Base-by-base conservation (phyloP, 2,888 invertebrate genomes). In the Drosophila falleni region DNA sequence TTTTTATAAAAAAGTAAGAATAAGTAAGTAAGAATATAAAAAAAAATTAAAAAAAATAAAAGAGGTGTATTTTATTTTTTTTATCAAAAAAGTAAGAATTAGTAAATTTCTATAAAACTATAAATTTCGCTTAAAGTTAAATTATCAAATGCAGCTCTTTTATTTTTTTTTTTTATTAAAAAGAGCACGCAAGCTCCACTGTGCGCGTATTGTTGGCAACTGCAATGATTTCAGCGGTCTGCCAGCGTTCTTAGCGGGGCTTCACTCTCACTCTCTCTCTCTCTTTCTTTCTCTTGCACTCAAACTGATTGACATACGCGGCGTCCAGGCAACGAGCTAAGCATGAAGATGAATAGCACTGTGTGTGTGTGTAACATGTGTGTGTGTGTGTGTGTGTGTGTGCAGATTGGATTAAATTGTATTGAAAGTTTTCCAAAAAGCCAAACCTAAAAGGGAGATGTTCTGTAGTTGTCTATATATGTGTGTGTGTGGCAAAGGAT, bases 371-470 rank as follows among this genome's bases (percentile, higher is more conserved):
- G 5, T 33, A 33, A 11, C 33, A 35, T 15, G 4, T 10, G 16
- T 10, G 2, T 44, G 10, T 54, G 4, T 10, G 16, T 10, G 2
- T 44, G 10, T 54, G 15, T 56, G 15, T 68, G 62, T 70, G 54
- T 62, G 49, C 51, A 72, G 71, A 77, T 85, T 81, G 74, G 65
- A 73, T 72, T 74, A 70, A 85, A 74, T 68, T 75, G 70, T 88
- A 86, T 83, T 78, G 89, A 86, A 86, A 82, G 59, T 86, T 81
- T 71, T 37, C 37, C 49, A 51, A 81, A 69, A 67, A 51, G 44
- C 35, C 23, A 55, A 53, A 16, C 13, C 5, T 26, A 37, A 31
- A 31, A 9, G 33, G 4, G 11, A 33, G 33, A 11, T 11, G 11
- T 31, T 23, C 23, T 4, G 29, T 29, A 29, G 6, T 42, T 53